Percentiles rank a stretch among this genome's conserved stretches.
These are phyloP conservation scores for Physeter macrocephalus DNA, from an alignment of 2,113 vertebrate genomes.

Conservation along the genomic window DNA sequence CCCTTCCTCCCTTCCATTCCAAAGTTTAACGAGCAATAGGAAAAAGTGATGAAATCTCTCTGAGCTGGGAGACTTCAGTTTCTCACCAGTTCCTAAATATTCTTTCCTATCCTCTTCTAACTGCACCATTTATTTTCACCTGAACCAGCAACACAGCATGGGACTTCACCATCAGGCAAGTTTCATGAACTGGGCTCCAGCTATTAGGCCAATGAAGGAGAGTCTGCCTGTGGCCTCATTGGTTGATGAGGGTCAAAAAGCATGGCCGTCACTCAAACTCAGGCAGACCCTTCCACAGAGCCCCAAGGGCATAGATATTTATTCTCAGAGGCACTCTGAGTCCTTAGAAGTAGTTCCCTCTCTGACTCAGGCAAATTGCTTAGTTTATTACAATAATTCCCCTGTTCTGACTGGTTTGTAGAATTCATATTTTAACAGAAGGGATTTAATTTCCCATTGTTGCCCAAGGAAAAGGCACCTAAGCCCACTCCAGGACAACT, in stretches of 20 bases:
- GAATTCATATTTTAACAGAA: background rate
- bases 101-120: background rate
- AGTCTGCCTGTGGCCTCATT: background rate
- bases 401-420: background rate
- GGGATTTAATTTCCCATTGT: background rate
- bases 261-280: background rate
- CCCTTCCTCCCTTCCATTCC: background rate
- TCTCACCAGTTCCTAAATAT: background rate
- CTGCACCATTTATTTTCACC: background rate
- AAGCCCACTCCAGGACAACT: background rate
- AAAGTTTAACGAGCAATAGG: background rate
- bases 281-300: background rate
- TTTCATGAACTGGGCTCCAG: background rate
- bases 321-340: background rate
- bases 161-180: background rate
- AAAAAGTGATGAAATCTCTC: background rate
- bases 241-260: background rate
- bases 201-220: background rate
- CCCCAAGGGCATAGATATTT: background rate
- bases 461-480: background rate
- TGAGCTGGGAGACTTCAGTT: background rate
- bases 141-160: background rate
- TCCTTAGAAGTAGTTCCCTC: background rate
- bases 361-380: background rate
- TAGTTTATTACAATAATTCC: background rate